Evolutionary conservation across 2,888 invertebrate species (phyloP), one percentile per base, ranked within the genome.

Genomic region (Rhaphigaster nebulosa): DNA sequence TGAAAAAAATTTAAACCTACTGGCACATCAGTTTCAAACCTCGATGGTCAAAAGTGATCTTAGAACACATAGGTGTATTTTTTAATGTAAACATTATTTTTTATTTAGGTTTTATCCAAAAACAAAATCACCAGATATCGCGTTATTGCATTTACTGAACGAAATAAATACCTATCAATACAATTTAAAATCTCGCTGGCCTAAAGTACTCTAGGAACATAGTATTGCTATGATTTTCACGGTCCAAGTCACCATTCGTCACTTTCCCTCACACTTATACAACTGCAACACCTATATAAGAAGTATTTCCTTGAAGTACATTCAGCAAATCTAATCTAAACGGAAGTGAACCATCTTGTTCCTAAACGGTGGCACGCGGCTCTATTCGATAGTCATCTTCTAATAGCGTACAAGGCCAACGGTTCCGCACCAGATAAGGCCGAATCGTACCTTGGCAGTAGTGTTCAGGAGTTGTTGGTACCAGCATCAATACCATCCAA

Each of bases 191-290:
- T 45, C 45, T 45, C 10, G 45, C 10, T 45, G 45, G 45, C 45
- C 4, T 45, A 10, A 4, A 45, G 45, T 45, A 45, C 15, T 52
- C 50, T 23, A 6, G n/a, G 26, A 60, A n/a, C 0, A 60, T n/a
- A n/a, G 60, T n/a, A 60, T 60, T n/a, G 10, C 60, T 3, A 29
- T 4, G 15, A 65, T 65, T 29, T 65, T 65, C 65, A 65, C 65
- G 65, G 29, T 65, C 20, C 65, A 29, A 29, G n/a, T n/a, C 15
- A 5, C 3, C 15, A 65, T 65, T 29, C 29, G n/a, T 18, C 29
- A 29, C 65, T 65, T 65, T 65, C 65, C 65, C 65, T 65, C 65
- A 65, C 29, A 65, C 65, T 29, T 65, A 65, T 65, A 65, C 65
- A 65, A 65, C 65, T 65, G 29, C 12, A 65, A 15, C 15, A 15